Evolutionary conservation across 2,797 vertebrate species (phyloP).

Genomic region (Peromyscus aztecus): DNA sequence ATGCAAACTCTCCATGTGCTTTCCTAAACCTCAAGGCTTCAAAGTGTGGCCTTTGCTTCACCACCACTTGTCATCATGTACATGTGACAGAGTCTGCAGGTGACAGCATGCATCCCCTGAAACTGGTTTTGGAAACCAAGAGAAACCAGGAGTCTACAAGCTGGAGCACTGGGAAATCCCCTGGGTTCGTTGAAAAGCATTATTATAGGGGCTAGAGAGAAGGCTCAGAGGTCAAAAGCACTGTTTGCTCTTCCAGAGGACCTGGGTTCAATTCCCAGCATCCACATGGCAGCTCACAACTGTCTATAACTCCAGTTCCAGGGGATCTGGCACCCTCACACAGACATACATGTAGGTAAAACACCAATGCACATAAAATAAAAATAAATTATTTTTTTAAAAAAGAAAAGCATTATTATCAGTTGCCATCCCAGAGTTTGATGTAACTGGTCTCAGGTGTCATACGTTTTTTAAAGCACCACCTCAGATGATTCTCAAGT

Average conservation of each 20-base stretch:
- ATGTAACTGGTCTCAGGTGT: not conserved
- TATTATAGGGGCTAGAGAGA: not conserved
- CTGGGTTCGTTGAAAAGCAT: not conserved
- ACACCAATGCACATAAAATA: too few relatives aligned
- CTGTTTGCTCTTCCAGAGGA: too few relatives aligned
- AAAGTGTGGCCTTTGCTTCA: not conserved
- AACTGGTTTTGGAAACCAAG: not conserved
- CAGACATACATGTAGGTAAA: too few relatives aligned
- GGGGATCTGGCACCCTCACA: too few relatives aligned
- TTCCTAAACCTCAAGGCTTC: not conserved
- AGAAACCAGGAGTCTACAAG: not conserved
- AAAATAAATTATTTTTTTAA: too few relatives aligned
- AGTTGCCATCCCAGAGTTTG: not conserved
- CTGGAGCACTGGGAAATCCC: not conserved
- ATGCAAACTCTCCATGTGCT: not conserved
- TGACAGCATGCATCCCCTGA: not conserved
- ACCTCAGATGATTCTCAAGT: not conserved
- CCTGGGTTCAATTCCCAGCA: too few relatives aligned
- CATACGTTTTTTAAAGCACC: not conserved
- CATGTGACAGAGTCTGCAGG: not conserved
- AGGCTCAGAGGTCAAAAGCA: too few relatives aligned
- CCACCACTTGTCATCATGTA: not conserved
- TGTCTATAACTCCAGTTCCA: too few relatives aligned
- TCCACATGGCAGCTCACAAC: too few relatives aligned
- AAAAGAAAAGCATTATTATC: too few relatives aligned